Evolutionary conservation across 2,113 vertebrate species (phyloP), one percentile per base, ranked within the genome.

Genomic region (Ciconia maguari): DNA sequence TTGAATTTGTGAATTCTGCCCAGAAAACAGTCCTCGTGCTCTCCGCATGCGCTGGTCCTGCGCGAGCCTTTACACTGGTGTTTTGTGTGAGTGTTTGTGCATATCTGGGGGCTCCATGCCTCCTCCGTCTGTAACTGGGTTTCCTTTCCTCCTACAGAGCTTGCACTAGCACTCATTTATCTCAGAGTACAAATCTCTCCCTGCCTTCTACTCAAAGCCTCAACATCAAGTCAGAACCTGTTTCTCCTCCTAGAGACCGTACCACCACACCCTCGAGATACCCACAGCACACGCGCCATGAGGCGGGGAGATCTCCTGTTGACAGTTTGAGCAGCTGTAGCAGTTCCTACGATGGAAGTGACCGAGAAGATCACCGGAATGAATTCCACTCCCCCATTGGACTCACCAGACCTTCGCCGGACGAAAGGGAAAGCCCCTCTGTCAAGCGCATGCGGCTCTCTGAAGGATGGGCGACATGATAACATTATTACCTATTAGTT

Each of bases 211-310:
- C 99, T 99, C 99, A 99, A 99, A 99, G 99, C 99, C 99, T 99
- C 98, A 99, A 99, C 99, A 99, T 99, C 99, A 99, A 99, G 99
- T 99, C 99, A 99, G 99, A 99, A 99, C 99, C 99, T 99, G 99
- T 99, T 99, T 99, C 99, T 99, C 99, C 99, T 99, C 99, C 99
- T 99, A 99, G 99, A 99, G 99, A 99, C 98, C 99, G 99, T 98
- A 99, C 99, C 98, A 99, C 98, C 98, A 99, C 99, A 92, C 99
- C 99, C 30, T 99, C 98, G 98, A 99, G 99, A 98, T 99, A 99
- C 96, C 98, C 99, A 96, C 99, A 98, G 96, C 99, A 99, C 97
- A 98, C 98, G 92, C 99, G 99, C 97, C 99, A 99, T 98, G 99
- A 99, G 98, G 99, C 99, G 97, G 99, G 99, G 95, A 99, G 99